These are phyloP conservation scores for Taurulus bubalis DNA, from an alignment of 2,113 vertebrate genomes.

Conservation along the genomic window DNA sequence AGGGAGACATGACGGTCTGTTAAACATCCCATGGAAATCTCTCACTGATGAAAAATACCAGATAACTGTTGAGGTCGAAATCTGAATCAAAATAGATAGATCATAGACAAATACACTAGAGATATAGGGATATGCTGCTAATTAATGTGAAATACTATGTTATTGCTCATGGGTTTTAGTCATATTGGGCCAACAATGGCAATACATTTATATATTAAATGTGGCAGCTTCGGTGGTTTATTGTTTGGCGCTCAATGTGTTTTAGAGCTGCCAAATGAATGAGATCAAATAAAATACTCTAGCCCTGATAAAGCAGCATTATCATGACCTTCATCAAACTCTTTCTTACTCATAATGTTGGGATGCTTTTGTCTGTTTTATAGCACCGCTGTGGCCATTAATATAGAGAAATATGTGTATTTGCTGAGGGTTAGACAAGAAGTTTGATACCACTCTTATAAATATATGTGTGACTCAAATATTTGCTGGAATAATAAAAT, in stretches of 20 bases:
- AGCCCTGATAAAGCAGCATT: not conserved
- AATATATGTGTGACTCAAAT: not conserved
- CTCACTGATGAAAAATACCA: not conserved
- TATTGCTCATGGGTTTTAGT: not conserved
- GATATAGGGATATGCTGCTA: no score
- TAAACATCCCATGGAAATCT: not conserved
- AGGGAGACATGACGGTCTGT: not conserved
- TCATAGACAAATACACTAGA: not conserved
- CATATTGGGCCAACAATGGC: not conserved
- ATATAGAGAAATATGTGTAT: not conserved
- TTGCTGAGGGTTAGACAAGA: not conserved
- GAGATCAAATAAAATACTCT: slow-evolving; percentile 8
- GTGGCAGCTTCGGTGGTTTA: not conserved
- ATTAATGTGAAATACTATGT: not conserved
- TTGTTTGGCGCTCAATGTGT: not conserved
- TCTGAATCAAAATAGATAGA: not conserved
- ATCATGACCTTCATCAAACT: not conserved
- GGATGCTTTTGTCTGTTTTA: not conserved
- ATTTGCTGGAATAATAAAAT: not conserved
- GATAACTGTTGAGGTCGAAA: no score
- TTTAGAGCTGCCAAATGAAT: slow-evolving; percentile 9
- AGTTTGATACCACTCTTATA: not conserved
- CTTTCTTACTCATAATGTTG: not conserved
- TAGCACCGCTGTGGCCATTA: not conserved
- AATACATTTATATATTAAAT: not conserved